Conservation (phyloP, 2,113 vertebrate genomes). For the Peromyscus polionotus region DNA sequence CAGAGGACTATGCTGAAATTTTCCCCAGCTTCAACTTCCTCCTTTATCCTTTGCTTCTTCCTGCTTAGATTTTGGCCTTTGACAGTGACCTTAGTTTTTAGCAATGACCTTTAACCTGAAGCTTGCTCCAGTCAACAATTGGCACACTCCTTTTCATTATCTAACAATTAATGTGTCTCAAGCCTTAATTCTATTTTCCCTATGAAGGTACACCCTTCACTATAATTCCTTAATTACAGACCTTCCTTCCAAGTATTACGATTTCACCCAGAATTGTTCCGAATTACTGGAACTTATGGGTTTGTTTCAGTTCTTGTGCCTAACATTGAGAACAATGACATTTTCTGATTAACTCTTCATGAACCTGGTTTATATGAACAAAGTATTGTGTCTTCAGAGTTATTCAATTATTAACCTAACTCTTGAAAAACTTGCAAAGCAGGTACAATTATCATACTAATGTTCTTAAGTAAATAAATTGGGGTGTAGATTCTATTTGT, state of each 20-base stretch:
- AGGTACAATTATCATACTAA: neutral
- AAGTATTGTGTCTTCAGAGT: neutral
- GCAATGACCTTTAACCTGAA: neutral
- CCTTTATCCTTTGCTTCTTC: neutral
- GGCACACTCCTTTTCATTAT: neutral
- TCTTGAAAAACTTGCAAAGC: neutral
- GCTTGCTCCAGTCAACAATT: neutral
- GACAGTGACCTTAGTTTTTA: neutral
- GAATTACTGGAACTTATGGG: neutral
- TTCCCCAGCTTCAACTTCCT: neutral
- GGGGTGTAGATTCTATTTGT: neutral
- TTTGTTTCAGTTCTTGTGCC: neutral
- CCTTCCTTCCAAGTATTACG: neutral
- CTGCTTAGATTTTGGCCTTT: neutral
- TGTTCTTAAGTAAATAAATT: neutral
- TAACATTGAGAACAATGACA: neutral
- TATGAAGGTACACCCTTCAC: neutral
- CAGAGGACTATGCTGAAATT: neutral
- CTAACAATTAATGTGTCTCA: neutral
- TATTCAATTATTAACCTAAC: neutral
- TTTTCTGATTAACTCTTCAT: neutral
- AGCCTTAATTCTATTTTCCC: neutral
- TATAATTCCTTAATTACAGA: conserved; percentile 35
- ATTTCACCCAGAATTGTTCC: neutral
- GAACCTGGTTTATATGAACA: neutral